phyloP scores from a whole-genome alignment of 2,113 vertebrate species.

The Myrmecobius fasciatus region DNA sequence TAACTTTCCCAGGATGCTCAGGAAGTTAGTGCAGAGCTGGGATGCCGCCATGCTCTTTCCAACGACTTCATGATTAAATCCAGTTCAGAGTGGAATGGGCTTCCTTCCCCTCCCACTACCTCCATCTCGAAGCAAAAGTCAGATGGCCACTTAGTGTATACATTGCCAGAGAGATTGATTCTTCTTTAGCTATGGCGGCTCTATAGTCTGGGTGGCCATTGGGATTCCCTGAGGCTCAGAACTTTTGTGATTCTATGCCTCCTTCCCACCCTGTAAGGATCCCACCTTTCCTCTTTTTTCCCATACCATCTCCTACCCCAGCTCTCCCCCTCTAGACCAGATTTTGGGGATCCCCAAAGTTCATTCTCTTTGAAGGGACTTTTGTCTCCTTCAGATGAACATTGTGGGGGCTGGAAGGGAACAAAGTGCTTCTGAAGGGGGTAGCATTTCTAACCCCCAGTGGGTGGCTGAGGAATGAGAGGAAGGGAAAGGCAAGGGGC shows the following conservation, averaged over 20 bases:
- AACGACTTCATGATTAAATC: neutral
- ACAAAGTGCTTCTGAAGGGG: neutral
- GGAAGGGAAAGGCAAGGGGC: neutral
- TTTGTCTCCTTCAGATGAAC: no score
- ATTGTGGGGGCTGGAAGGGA: neutral
- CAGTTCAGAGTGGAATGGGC: neutral
- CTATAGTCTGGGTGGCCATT: neutral
- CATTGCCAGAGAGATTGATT: neutral
- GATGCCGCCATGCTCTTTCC: neutral
- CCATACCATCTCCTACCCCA: no score
- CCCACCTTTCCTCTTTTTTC: conserved; percentile 32
- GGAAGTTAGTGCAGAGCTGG: neutral
- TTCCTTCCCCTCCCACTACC: neutral
- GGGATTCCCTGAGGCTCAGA: neutral
- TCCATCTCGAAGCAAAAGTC: neutral
- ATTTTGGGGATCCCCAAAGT: conserved; percentile 29
- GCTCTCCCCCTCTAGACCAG: neutral
- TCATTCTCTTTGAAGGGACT: conserved; percentile 1
- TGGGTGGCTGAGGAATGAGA: neutral
- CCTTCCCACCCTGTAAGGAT: neutral
- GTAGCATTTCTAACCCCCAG: neutral
- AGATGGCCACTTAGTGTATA: neutral
- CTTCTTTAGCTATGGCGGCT: no score
- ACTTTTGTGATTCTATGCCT: neutral
- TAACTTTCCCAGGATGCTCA: neutral